Conservation (phyloP, 2,888 invertebrate genomes). For the Drosophila macrospina region DNA sequence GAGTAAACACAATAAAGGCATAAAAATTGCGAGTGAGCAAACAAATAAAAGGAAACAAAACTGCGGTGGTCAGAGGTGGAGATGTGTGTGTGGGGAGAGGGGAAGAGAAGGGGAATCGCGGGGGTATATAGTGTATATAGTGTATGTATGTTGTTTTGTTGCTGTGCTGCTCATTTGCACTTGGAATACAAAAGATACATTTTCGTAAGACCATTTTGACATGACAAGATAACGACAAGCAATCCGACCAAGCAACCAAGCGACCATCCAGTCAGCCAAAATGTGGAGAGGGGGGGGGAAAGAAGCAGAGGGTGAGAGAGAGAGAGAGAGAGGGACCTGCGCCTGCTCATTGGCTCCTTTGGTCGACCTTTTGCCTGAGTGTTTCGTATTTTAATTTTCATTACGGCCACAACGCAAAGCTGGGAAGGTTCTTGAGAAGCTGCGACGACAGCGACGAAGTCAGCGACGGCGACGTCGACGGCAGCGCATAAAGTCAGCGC, state of each 20-base stretch:
- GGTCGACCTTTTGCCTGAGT: conserved; percentile 73
- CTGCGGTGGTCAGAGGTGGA: conserved; percentile 23
- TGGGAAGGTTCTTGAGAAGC: conserved; percentile 77
- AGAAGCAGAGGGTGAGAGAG: neutral
- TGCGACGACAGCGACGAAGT: conserved; percentile 46
- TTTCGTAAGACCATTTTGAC: conserved; percentile 83
- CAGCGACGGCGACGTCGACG: conserved; percentile 29
- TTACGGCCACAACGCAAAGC: conserved; percentile 66
- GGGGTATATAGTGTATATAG: conserved; percentile 1
- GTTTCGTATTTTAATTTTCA: conserved; percentile 81
- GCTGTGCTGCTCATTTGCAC: conserved; percentile 81
- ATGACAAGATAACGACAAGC: conserved; percentile 84
- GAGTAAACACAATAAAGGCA: conserved; percentile 81
- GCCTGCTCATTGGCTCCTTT: conserved; percentile 73
- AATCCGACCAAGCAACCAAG: conserved; percentile 64
- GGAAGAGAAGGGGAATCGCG: neutral
- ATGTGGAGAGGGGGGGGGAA: neutral
- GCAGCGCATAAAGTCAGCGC: conserved; percentile 67
- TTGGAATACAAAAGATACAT: conserved; percentile 83
- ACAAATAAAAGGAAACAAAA: conserved; percentile 74
- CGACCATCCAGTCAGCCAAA: conserved; percentile 29
- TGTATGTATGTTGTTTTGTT: conserved; percentile 41
- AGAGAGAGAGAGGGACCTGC: conserved; percentile 29
- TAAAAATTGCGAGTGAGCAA: conserved; percentile 81
- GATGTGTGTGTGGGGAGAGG: too few relatives aligned